Conservation (phyloP, 2,797 vertebrate genomes). For the Danio aesculapii region DNA sequence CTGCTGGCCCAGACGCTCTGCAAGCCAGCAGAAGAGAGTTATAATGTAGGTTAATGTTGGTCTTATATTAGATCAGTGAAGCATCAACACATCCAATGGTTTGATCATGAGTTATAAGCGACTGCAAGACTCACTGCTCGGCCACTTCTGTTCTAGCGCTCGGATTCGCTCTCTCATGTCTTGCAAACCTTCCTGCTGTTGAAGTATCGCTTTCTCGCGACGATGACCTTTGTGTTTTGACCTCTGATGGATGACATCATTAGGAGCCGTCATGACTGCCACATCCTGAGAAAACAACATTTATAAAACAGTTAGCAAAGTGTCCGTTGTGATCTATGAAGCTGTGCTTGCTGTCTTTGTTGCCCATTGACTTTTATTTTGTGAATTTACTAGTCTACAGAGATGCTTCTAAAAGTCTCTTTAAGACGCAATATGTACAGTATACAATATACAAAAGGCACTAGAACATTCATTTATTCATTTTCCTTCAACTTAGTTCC, state of each 20-base stretch:
- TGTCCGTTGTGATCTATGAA: constrained; percentile 27
- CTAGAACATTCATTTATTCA: no score
- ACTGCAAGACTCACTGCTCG: constrained; percentile 65
- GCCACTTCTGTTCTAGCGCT: constrained; percentile 66
- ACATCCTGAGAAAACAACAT: constrained; percentile 56
- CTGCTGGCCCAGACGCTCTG: constrained; percentile 50
- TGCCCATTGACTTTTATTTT: background rate
- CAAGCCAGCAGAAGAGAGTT: constrained; percentile 4
- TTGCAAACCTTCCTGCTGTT: constrained; percentile 73
- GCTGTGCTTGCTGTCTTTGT: background rate
- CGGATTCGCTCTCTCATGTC: constrained; percentile 74
- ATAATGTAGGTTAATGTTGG: background rate
- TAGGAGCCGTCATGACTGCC: constrained; percentile 42
- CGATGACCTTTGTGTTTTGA: constrained; percentile 74
- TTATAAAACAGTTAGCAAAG: constrained; percentile 13
- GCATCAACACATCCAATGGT: background rate
- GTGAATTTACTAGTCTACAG: background rate
- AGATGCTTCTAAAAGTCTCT: no score
- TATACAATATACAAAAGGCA: background rate
- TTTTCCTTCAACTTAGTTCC: no score
- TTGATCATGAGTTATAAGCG: constrained; percentile 15
- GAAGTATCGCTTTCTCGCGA: constrained; percentile 75
- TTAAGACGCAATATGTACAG: no score
- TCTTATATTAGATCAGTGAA: background rate
- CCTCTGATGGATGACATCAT: constrained; percentile 67